Percentiles rank a stretch among this genome's conserved stretches.
These are phyloP conservation scores for Phytoseiulus persimilis DNA, from an alignment of 2,888 invertebrate genomes.

Conservation along the genomic window DNA sequence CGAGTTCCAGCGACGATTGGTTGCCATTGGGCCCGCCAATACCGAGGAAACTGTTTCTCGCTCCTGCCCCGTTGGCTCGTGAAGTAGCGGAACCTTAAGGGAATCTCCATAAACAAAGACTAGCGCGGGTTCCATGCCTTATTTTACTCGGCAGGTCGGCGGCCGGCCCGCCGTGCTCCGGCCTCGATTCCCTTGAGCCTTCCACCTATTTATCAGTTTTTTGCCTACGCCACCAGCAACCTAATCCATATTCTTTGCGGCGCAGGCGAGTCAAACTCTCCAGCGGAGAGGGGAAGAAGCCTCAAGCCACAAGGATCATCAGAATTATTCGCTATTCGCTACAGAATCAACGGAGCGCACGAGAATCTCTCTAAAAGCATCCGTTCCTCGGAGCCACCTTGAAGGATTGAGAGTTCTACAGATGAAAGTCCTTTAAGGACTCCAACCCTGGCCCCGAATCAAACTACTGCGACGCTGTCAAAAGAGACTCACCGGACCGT, in stretches of 20 bases:
- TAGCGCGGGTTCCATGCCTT: not conserved
- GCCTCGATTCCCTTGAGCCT: not conserved
- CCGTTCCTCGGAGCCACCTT: not conserved
- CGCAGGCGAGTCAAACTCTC: not conserved
- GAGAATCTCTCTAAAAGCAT: not conserved
- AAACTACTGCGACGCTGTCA: no score
- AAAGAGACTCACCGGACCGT: no score
- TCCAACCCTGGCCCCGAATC: no score
- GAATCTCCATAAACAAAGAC: constrained; percentile 38
- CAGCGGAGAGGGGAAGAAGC: not conserved
- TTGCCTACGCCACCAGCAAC: not conserved
- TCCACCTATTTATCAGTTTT: not conserved
- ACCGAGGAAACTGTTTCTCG: not conserved
- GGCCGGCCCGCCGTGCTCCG: not conserved
- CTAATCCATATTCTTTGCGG: not conserved
- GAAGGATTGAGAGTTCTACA: no score
- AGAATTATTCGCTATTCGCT: not conserved
- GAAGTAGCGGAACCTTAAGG: not conserved
- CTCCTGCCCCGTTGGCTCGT: not conserved
- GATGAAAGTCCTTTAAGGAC: no score
- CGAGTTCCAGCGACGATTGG: not conserved
- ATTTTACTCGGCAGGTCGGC: not conserved
- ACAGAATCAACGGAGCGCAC: not conserved
- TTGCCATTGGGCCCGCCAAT: not conserved
- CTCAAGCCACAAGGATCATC: not conserved